phyloP scores from a whole-genome alignment of 2,113 vertebrate genomes.

The Periophthalmus modestus region DNA sequence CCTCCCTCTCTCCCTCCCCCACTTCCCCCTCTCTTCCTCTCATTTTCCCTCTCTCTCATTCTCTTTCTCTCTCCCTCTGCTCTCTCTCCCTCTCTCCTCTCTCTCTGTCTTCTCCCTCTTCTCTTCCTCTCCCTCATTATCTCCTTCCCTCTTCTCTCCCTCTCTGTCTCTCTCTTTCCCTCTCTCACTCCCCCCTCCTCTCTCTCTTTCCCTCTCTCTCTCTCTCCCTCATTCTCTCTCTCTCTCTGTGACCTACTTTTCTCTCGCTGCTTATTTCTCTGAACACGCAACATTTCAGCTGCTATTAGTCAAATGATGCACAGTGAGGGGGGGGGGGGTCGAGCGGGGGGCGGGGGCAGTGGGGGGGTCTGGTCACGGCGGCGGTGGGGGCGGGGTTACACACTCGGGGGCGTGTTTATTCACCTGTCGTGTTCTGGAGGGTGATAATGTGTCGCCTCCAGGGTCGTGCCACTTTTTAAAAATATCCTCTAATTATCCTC shows the following conservation, averaged over 20 bases:
- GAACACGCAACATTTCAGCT: slow-evolving; percentile 72
- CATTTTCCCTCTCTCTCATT: too few species aligned
- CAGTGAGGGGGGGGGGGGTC: slow-evolving; percentile 36
- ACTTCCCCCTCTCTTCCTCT: too few species aligned
- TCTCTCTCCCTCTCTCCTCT: too few species aligned
- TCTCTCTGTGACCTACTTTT: slow-evolving; percentile 66
- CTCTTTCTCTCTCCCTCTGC: too few species aligned
- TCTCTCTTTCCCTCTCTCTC: too few species aligned
- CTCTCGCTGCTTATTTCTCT: slow-evolving; percentile 61
- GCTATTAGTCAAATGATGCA: slow-evolving; percentile 71
- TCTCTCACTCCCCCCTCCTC: too few species aligned
- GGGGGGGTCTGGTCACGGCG: neutral
- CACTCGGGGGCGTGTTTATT: slow-evolving; percentile 42
- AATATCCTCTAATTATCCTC: too few species aligned
- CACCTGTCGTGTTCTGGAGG: too few species aligned
- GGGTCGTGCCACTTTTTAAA: too few species aligned
- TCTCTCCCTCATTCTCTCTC: slow-evolving; percentile 15
- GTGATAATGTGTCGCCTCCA: too few species aligned
- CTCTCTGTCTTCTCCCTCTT: too few species aligned
- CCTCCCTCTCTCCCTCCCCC: too few species aligned
- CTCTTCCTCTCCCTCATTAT: neutral
- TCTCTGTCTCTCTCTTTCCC: neutral
- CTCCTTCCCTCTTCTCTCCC: neutral
- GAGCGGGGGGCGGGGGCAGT: slow-evolving; percentile 7
- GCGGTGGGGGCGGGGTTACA: neutral